Base-by-base conservation (phyloP, 2,797 vertebrate species). In the Cossypha dichroa region DNA sequence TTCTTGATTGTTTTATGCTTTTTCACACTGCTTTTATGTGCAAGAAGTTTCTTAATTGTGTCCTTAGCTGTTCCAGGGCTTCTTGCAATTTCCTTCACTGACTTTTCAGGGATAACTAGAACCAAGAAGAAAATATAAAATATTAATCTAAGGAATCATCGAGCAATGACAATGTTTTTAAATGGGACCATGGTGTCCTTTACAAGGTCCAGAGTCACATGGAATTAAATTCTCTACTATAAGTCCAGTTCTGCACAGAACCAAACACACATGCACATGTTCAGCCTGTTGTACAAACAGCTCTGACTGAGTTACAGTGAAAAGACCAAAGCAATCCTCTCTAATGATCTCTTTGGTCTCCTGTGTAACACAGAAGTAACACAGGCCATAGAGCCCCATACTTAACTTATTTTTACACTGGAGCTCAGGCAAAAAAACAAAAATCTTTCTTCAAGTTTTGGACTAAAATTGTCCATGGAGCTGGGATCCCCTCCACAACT, bases 41-140 rank as follows among this genome's bases (percentile, higher is more conserved):
- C 94, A 79, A 98, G 92, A 68, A 98, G 94, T 96, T 98, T 98
- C 94, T 98, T 98, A 68, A 98, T 96, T 66, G 90, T 97, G 81
- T 98, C 98, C 92, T 98, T 99, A 81, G 95, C 88, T 89, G 97
- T 96, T 85, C 98, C 98, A 80, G 98, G 95, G 62, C 97, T 95
- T 83, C 90, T 95, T 25, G 97, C 70, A 81, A 97, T 97, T 95
- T 98, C 98, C 75, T 98, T 99, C 82, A 97, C 97, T 55, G 98
- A 98, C 94, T 98, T 98, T 95, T 99, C 98, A 83, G 99, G 98
- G 90, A 99, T 98, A 91, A 97, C 99, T 99, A 93, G 93, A 95
- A 88, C 14, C 72, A 93, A 95, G 49, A 96, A 72, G 15, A 90
- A 95, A 48, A 92, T 18, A 73, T 3, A 52, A 94, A 81, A 72